Evolutionary conservation across 2,888 invertebrate genomes (phyloP), one percentile per base, ranked within the genome.

Genomic region (Aporophyla lueneburgensis): DNA sequence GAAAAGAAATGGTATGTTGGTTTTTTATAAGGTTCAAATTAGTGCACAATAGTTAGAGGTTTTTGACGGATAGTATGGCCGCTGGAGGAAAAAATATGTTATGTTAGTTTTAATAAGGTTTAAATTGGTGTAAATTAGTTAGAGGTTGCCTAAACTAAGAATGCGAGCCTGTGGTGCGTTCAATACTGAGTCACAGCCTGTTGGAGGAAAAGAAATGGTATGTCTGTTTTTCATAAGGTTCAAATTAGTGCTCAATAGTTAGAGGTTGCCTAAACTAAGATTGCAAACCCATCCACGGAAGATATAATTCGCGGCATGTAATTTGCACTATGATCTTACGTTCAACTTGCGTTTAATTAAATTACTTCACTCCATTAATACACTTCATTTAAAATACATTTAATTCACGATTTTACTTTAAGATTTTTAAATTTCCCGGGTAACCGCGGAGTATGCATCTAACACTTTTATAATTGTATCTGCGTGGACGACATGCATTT

Each of bases 141-240:
- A 67, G 5, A 33, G 27, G 21, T 33, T 54, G 65, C 12, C 24
- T 19, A 53, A 65, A 65, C 19, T 27, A 54, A 27, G 1, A 16
- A 9, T 27, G 24, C 0, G 0, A 21, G 12, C 19, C 24, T 0
- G 1, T 49, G 12, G 98, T 12, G 99, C 98, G 91, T 99, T 99
- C 73, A 99, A 97, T 19, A 99, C 98, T 65, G 99, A 99, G 43
- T 99, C 97, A 58, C 99, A 98, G 4, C 99, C 99, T 82, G 98
- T 97, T 98, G 95, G 77, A 88, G 89, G 33, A 14, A 6, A 54
- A 54, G 27, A 0, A 27, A 19, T 0, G 1, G 12, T 33, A 24
- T 74, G 6, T 14, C 33, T 16, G 3, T 16, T 21, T 21, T 2
- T 16, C n/a, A 21, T 24, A 33, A 54, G 27, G 12, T 10, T n/a